Percentiles rank a stretch among this genome's conserved stretches.
Conservation (phyloP, 2,888 invertebrate genomes). For the Eulithis testata region DNA sequence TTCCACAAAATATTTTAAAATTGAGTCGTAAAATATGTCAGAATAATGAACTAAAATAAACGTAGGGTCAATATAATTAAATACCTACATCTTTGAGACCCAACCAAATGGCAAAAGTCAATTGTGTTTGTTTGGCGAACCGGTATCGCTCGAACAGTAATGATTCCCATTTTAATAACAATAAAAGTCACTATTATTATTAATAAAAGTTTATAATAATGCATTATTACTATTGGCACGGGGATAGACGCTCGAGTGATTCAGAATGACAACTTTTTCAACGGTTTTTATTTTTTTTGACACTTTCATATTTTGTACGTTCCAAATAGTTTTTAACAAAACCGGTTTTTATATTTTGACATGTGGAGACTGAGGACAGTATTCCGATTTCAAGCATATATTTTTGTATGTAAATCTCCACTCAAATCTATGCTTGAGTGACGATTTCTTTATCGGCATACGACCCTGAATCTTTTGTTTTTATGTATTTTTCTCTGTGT, state of each 20-base stretch:
- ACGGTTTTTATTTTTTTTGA: conserved; percentile 61
- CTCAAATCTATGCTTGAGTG: too few relatives aligned
- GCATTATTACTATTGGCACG: conserved; percentile 71
- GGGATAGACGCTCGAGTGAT: conserved; percentile 79
- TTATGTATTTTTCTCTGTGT: too few relatives aligned
- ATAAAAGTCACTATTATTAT: conserved; percentile 74
- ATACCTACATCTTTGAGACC: conserved; percentile 73
- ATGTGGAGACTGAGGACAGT: too few relatives aligned
- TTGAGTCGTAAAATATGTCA: conserved; percentile 51
- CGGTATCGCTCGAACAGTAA: conserved; percentile 60
- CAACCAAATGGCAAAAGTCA: conserved; percentile 81
- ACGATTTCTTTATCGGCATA: too few relatives aligned
- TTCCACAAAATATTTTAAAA: conserved; percentile 28
- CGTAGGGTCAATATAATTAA: conserved; percentile 79
- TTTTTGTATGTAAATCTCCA: too few relatives aligned
- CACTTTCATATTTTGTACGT: conserved; percentile 45
- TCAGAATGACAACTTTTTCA: conserved; percentile 74
- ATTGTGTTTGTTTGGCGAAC: conserved; percentile 72
- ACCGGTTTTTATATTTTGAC: not conserved
- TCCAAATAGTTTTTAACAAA: not conserved
- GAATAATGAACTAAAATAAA: conserved; percentile 68
- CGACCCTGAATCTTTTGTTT: too few relatives aligned
- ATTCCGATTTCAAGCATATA: too few relatives aligned
- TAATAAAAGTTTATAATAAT: conserved; percentile 63
- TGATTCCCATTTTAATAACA: conserved; percentile 70